These are phyloP conservation scores for Phenganax stokvisi DNA, from an alignment of 92 coral and sea anemone genomes.

Conservation along the genomic window DNA sequence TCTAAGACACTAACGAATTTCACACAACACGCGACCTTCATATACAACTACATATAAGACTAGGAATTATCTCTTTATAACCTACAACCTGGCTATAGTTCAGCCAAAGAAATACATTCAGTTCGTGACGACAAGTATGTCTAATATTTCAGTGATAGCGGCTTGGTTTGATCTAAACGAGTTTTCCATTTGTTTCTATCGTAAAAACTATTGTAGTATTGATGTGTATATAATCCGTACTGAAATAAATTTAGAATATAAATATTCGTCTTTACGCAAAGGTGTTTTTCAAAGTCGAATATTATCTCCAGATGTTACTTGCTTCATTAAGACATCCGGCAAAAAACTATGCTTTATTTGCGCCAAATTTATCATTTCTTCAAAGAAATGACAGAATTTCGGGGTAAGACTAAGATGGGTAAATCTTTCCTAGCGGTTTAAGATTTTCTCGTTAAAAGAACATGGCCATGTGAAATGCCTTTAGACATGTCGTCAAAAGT, in stretches of 20 bases:
- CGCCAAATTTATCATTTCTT: no score
- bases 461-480: no score
- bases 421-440: no score
- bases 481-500: no score
- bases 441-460: no score
- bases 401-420: no score
- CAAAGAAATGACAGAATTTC: no score
- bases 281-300: background rate
- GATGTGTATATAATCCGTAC: slow-evolving; percentile 15
- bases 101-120: no score
- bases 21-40: background rate
- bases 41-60: background rate
- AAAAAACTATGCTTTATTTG: background rate
- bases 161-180: background rate
- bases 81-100: background rate
- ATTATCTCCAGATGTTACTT: slow-evolving; percentile 10
- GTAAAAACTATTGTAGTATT: background rate
- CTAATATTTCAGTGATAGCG: slow-evolving; percentile 13
- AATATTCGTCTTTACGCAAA: background rate
- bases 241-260: background rate
- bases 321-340: no score
- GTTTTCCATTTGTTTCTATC: background rate
- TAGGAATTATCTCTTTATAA: background rate
- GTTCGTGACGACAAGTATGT: slow-evolving; percentile 15
- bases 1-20: background rate